These are phyloP conservation scores for Nibea albiflora DNA, from an alignment of 2,113 vertebrate species.

Conservation along the genomic window DNA sequence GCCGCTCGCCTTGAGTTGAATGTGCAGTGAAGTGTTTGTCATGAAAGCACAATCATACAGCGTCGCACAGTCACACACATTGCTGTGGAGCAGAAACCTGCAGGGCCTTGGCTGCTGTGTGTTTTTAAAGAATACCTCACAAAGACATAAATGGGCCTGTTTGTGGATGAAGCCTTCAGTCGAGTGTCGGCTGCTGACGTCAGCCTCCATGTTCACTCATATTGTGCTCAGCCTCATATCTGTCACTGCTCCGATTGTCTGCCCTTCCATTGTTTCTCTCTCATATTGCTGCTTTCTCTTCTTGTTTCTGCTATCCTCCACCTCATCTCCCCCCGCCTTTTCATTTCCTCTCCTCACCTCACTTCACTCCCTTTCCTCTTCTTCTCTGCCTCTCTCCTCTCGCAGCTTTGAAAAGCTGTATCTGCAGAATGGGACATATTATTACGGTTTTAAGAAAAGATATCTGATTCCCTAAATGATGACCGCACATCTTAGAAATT, in stretches of 20 bases:
- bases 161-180: too few relatives aligned
- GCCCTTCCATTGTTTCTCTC: slow-evolving; percentile 22
- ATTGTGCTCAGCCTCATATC: neutral
- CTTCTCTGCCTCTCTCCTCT: slow-evolving; percentile 18
- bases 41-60: slow-evolving; percentile 56
- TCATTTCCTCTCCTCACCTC: slow-evolving; percentile 65
- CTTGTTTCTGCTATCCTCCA: slow-evolving; percentile 15
- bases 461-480: slow-evolving; percentile 53
- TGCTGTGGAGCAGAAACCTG: neutral
- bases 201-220: neutral
- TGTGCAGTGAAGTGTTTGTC: slow-evolving; percentile 42
- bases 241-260: neutral
- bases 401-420: slow-evolving; percentile 24
- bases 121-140: too few relatives aligned
- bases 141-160: too few relatives aligned
- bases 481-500: slow-evolving; percentile 25
- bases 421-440: slow-evolving; percentile 42
- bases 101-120: too few relatives aligned
- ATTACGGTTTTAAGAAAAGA: slow-evolving; percentile 32
- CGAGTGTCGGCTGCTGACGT: neutral
- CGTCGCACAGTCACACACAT: slow-evolving; percentile 17
- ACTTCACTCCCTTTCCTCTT: too few relatives aligned
- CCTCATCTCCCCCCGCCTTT: slow-evolving; percentile 48
- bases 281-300: slow-evolving; percentile 1
- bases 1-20: slow-evolving; percentile 14